phyloP scores from a whole-genome alignment of 1,140 invertebrate genomes.

The Megathymus violae region DNA sequence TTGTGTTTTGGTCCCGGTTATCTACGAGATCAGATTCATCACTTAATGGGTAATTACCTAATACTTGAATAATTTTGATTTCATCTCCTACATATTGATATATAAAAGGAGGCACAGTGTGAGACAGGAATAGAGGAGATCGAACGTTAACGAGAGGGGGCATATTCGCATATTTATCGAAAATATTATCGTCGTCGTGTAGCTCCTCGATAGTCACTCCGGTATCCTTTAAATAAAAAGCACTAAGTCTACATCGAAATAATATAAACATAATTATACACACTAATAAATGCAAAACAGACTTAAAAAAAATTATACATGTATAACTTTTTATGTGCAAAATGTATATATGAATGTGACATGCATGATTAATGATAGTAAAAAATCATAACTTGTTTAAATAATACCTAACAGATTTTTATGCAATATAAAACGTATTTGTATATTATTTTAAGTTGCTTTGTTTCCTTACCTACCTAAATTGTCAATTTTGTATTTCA shows the following conservation, averaged over 20 bases:
- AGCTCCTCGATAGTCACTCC: slow-evolving; percentile 82
- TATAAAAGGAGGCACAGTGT: slow-evolving; percentile 76
- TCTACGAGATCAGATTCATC: slow-evolving; percentile 50
- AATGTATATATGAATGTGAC: slow-evolving; percentile 16
- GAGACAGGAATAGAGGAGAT: slow-evolving; percentile 66
- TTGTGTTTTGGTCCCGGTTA: slow-evolving; percentile 58
- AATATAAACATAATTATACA: slow-evolving; percentile 48
- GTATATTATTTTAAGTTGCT: not conserved
- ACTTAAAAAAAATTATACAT: slow-evolving; percentile 49
- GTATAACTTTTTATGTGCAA: not conserved
- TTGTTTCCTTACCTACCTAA: not conserved
- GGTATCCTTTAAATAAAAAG: slow-evolving; percentile 83
- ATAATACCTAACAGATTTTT: not conserved
- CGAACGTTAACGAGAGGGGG: slow-evolving; percentile 67
- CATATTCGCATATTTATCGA: slow-evolving; percentile 69
- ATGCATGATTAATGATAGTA: slow-evolving; percentile 7
- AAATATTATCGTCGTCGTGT: slow-evolving; percentile 70
- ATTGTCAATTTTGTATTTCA: not conserved
- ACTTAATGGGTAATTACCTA: slow-evolving; percentile 59
- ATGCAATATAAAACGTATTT: not conserved
- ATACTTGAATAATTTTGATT: slow-evolving; percentile 73
- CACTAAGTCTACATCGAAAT: slow-evolving; percentile 70
- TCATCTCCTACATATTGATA: slow-evolving; percentile 76
- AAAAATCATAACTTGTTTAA: slow-evolving; percentile 12
- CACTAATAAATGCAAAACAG: slow-evolving; percentile 75